These are phyloP conservation scores for Himalopsyche kuldschensis DNA, from an alignment of 2,888 invertebrate species.

Conservation along the genomic window DNA sequence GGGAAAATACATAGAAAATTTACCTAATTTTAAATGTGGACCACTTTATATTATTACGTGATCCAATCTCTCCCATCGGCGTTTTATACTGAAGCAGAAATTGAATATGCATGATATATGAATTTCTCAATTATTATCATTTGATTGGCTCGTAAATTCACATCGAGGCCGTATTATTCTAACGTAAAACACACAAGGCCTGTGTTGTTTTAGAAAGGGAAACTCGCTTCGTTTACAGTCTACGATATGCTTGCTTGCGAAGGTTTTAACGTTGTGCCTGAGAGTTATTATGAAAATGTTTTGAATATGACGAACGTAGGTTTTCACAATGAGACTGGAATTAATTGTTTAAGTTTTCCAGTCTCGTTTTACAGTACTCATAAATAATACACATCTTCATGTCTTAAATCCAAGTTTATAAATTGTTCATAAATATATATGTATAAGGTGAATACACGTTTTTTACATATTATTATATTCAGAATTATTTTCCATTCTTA, in stretches of 20 bases:
- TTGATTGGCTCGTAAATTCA: not conserved
- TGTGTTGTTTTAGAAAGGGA: not conserved
- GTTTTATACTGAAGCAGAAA: not conserved
- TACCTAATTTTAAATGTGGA: too few species aligned
- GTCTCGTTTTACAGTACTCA: not conserved
- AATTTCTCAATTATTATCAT: not conserved
- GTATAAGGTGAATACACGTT: too few species aligned
- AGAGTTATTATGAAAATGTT: not conserved
- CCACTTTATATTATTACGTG: too few species aligned
- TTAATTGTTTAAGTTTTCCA: not conserved
- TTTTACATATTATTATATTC: too few species aligned
- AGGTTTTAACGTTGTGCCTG: not conserved
- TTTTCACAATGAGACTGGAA: not conserved
- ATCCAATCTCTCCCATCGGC: too few species aligned
- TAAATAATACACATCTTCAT: not conserved
- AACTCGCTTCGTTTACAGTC: not conserved
- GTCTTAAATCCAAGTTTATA: not conserved
- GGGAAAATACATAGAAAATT: too few species aligned
- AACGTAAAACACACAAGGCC: not conserved
- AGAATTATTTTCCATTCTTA: too few species aligned
- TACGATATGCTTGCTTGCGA: not conserved
- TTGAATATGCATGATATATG: not conserved
- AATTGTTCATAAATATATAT: too few species aligned
- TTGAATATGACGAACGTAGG: not conserved
- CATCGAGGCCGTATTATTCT: not conserved